Evolutionary conservation across 2,797 vertebrate genomes (phyloP), one percentile per base, ranked within the genome.

Genomic region (Enteromius afrohamiltoni): DNA sequence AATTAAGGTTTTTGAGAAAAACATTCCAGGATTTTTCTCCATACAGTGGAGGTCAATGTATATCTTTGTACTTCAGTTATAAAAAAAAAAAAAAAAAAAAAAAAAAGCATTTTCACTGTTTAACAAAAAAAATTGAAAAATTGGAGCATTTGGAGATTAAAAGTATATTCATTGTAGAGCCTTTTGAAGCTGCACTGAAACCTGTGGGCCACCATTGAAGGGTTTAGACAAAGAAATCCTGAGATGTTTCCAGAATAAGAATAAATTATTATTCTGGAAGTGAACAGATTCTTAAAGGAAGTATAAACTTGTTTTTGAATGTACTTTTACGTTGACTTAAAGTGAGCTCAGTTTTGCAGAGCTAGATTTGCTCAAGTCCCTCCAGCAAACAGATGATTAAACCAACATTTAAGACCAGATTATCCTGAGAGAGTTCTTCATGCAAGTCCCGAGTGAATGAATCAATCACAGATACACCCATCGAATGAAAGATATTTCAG

Each of bases 401-500:
- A 34, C 17, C 17, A 67, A 40, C 31, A n/a, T 67, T 37, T 21
- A 19, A 67, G 0, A 37, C 17, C 73, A n/a, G 34, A 58, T 58
- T 76, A 26, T 58, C 21, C 29, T 34, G 49, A 53, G 34, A 53
- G 6, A 10, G 29, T 74, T 74, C 6, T 13, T 74, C 26, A 74
- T 31, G 23, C 23, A 26, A 19, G 23, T 29, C 17, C 9, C 51
- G 55, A 23, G 1, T 31, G 6, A 10, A 58, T 51, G 45, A 84
- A 49, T 62, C n/a, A 70, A 21, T 69, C 26, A 45, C 74, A 37
- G 37, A 45, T 26, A 34, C 0, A 21, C 31, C 34, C 51, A 53
- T 26, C 45, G 53, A 73, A 2, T 58, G n/a, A 83, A 81, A 49
- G 49, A 17, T 23, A 76, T 68, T 55, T 10, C 49, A 53, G 73